Conservation (phyloP, 1,140 invertebrate species). For the Panonychus citri region DNA sequence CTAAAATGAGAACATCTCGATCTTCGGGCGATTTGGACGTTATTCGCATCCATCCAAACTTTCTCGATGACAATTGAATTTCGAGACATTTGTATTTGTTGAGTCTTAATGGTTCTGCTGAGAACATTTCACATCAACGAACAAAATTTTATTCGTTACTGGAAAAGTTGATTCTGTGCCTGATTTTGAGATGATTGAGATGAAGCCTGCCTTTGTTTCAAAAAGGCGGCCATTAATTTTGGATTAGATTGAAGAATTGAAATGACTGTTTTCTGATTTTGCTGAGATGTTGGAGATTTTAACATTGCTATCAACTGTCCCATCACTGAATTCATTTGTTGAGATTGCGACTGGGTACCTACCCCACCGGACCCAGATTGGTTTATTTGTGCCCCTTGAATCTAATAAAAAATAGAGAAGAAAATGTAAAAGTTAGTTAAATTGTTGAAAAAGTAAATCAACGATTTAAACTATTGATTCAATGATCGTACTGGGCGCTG, state of each 20-base stretch:
- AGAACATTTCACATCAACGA: too few relatives aligned
- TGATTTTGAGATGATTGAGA: constrained; percentile 25
- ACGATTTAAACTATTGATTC: background rate
- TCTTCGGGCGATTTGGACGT: too few relatives aligned
- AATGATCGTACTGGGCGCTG: background rate
- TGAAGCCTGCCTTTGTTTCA: constrained; percentile 46
- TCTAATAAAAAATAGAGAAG: background rate
- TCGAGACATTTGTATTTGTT: too few relatives aligned
- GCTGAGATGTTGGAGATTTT: constrained; percentile 61
- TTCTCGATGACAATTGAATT: too few relatives aligned
- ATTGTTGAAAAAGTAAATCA: background rate
- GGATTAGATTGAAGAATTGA: constrained; percentile 82
- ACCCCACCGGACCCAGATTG: constrained; percentile 3
- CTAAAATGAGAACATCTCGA: too few relatives aligned
- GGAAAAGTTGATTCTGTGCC: background rate
- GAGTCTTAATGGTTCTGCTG: too few relatives aligned
- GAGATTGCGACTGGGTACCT: constrained; percentile 13
- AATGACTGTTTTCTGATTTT: constrained; percentile 76
- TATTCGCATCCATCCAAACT: too few relatives aligned
- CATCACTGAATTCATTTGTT: constrained; percentile 35
- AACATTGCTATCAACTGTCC: constrained; percentile 71
- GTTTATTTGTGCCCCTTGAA: constrained; percentile 13
- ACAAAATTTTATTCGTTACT: too few relatives aligned
- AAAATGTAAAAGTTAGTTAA: background rate
- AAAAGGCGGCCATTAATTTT: constrained; percentile 84